phyloP scores from a whole-genome alignment of 2,113 vertebrate genomes.

The Lucifuga dentata region DNA sequence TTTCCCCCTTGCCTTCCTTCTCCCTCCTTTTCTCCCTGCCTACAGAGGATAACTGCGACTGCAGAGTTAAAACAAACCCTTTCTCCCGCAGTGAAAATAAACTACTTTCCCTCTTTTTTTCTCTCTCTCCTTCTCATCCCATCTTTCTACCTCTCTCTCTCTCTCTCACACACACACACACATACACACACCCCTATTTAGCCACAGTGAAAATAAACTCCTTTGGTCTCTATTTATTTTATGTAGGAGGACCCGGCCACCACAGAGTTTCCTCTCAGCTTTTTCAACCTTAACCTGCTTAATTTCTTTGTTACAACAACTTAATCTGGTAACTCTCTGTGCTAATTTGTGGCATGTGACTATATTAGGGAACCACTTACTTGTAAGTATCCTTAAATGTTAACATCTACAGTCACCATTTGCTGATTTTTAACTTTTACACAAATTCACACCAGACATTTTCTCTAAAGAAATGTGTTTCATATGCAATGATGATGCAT shows the following conservation, averaged over 20 bases:
- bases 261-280: conserved; percentile 68
- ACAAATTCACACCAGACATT: neutral
- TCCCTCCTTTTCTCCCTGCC: conserved; percentile 25
- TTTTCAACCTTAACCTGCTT: conserved; percentile 65
- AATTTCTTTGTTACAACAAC: conserved; percentile 50
- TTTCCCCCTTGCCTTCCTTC: conserved; percentile 29
- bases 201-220: conserved; percentile 73
- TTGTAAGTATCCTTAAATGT: conserved; percentile 1
- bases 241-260: conserved; percentile 67
- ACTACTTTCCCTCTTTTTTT: conserved; percentile 43
- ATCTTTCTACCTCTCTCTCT: conserved; percentile 3
- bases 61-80: conserved; percentile 73
- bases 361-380: conserved; percentile 14
- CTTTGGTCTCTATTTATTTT: conserved; percentile 77
- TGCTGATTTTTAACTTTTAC: neutral
- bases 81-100: conserved; percentile 77
- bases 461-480: conserved; percentile 2
- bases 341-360: conserved; percentile 40
- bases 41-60: conserved; percentile 60
- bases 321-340: conserved; percentile 33
- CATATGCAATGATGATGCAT: conserved; percentile 21
- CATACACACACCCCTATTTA: conserved; percentile 49
- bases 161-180: neutral
- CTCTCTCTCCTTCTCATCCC: conserved; percentile 15
- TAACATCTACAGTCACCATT: conserved; percentile 9